Base-by-base conservation (phyloP, 1,140 invertebrate species). In the Cydia splendana region DNA sequence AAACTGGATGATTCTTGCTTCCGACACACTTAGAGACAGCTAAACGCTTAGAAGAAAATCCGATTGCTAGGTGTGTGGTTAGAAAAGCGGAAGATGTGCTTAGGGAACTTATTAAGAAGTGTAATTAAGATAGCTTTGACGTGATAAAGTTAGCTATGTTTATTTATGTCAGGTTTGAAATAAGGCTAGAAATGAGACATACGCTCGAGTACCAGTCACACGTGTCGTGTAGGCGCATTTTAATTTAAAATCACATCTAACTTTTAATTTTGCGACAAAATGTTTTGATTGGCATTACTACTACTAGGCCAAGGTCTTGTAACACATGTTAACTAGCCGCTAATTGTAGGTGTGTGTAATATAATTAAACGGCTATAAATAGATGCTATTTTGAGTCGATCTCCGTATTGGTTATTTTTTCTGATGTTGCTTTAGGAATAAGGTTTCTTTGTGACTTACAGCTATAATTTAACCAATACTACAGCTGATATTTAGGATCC, bases 41-140 rank as follows among this genome's bases (percentile, higher is more conserved):
- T 65, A 77, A 34, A 75, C 34, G 51, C 20, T 57, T 57, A 79
- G 82, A 81, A 80, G 86, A 84, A 87, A 82, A 79, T 80, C 78
- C 81, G 79, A 78, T 82, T 84, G 84, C 85, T 83, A 82, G 53
- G 75, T 78, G 20, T 20, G 20, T 48, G 18, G 76, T 81, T 82
- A 80, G 84, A 88, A 86, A 86, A 86, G 84, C 84, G 85, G 86
- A 84, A 86, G 83, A 79, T 38, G 38, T 74, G 67, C 65, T 38
- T 71, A 28, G 13, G 53, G 62, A 65, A 76, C 67, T 79, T 74
- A 74, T 48, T 48, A 62, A 20, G 18, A 24, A 62, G 53, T 62
- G 57, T 20, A 62, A 62, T 62, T 62, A 24, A 18, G 18, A 20
- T 62, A 20, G 9, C 18, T 62, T 62, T n/a, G 15, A 57, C 18